A percentile compares a stretch with the other conserved stretches of the same genome.
Evolutionary conservation across 2,888 invertebrate species (phyloP).

Genomic region (Nyleta sp.): DNA sequence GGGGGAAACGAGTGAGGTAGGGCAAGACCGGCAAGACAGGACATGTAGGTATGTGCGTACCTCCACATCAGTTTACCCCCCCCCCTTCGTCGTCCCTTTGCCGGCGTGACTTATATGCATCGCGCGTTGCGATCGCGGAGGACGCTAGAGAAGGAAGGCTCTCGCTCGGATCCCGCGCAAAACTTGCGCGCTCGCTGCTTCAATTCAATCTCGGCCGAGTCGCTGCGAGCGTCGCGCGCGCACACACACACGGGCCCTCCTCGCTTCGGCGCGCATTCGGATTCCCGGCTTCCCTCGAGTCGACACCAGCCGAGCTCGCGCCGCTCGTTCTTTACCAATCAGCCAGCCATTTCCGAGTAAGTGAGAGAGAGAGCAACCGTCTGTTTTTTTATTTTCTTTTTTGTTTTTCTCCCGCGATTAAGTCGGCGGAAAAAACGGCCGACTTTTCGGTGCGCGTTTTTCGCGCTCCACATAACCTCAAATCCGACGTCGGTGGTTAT

Average conservation of each 20-base stretch:
- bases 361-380: neutral
- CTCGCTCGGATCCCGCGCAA: slow-evolving; percentile 40
- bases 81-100: neutral
- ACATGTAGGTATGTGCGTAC: slow-evolving; percentile 38
- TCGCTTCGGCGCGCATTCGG: slow-evolving; percentile 49
- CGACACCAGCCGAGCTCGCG: no score
- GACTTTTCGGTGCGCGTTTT: no score
- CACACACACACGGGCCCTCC: neutral
- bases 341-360: neutral
- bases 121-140: slow-evolving; percentile 16
- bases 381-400: no score
- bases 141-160: slow-evolving; percentile 42
- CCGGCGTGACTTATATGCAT: slow-evolving; percentile 45
- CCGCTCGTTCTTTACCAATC: no score
- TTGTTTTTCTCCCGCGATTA: neutral
- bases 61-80: slow-evolving; percentile 11
- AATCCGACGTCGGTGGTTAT: no score
- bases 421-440: no score
- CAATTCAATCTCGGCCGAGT: slow-evolving; percentile 48
- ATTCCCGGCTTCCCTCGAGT: slow-evolving; percentile 34
- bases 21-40: slow-evolving; percentile 26
- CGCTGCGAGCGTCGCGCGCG: slow-evolving; percentile 38
- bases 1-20: slow-evolving; percentile 26
- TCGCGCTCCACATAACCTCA: no score
- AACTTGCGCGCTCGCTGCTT: slow-evolving; percentile 36